Conservation (phyloP, 2,888 invertebrate species). For the Phymatocera aterrima region DNA sequence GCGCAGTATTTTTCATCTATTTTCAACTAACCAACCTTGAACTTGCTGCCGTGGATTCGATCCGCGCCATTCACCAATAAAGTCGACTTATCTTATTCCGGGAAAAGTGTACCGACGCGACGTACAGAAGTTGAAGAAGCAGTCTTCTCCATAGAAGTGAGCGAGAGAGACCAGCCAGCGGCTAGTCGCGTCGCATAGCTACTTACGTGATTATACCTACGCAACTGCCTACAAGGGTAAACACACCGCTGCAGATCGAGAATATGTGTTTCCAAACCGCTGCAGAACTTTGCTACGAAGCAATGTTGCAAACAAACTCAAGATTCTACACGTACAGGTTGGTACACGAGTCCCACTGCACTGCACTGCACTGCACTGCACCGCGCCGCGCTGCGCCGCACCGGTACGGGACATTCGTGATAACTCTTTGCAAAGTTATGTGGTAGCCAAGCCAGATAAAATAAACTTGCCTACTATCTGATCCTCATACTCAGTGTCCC, state of each 20-base stretch:
- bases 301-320: constrained; percentile 20
- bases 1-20: constrained; percentile 58
- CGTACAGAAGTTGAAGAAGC: background rate
- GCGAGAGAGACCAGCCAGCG: constrained; percentile 47
- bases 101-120: constrained; percentile 55
- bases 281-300: background rate
- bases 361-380: too few species aligned
- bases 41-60: constrained; percentile 67
- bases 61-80: constrained; percentile 61
- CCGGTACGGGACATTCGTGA: constrained; percentile 36
- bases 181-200: constrained; percentile 55
- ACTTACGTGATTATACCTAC: constrained; percentile 49
- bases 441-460: constrained; percentile 62
- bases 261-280: background rate
- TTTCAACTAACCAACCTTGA: constrained; percentile 67
- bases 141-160: background rate
- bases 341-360: constrained; percentile 39
- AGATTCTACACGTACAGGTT: constrained; percentile 51
- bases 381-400: too few species aligned
- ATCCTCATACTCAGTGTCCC: constrained; percentile 54
- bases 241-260: background rate
- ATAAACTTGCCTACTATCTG: constrained; percentile 62
- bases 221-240: constrained; percentile 53
- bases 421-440: constrained; percentile 56
- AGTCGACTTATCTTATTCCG: constrained; percentile 69